Percentiles rank a stretch among this genome's conserved stretches.
Evolutionary conservation across 2,113 vertebrate species (phyloP).

Genomic region (Microtus ochrogaster): DNA sequence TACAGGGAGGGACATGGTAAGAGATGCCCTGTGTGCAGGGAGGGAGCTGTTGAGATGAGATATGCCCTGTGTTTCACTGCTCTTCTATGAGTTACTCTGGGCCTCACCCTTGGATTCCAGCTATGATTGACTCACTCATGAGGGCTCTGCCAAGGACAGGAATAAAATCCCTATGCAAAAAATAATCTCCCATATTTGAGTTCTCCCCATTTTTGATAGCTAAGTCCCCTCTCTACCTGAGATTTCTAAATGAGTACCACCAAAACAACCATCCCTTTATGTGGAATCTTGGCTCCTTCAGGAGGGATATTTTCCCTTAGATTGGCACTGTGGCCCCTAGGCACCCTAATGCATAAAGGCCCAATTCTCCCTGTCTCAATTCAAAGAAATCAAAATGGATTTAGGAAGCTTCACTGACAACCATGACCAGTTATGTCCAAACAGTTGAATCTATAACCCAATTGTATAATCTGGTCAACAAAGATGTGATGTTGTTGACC

Average conservation of each 20-base stretch:
- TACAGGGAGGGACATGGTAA: too few relatives aligned
- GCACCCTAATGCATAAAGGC: neutral
- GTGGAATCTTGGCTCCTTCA: neutral
- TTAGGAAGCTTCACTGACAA: neutral
- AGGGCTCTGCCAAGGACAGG: neutral
- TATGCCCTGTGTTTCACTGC: neutral
- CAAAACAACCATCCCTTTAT: neutral
- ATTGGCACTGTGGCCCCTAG: neutral
- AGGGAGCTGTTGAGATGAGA: too few relatives aligned
- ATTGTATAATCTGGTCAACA: too few relatives aligned
- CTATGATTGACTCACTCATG: neutral
- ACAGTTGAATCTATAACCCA: neutral
- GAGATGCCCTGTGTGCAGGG: neutral
- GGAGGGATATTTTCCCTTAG: neutral
- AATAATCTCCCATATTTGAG: neutral
- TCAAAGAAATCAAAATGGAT: neutral
- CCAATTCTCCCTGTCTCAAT: neutral
- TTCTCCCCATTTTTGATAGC: neutral
- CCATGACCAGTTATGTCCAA: neutral
- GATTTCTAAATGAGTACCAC: neutral
- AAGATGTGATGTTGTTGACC: too few relatives aligned
- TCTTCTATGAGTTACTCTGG: neutral
- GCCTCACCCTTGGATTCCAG: neutral
- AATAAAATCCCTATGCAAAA: neutral
- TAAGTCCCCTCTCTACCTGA: neutral